Evolutionary conservation across 2,113 vertebrate genomes (phyloP).

Genomic region (Neofelis nebulosa): DNA sequence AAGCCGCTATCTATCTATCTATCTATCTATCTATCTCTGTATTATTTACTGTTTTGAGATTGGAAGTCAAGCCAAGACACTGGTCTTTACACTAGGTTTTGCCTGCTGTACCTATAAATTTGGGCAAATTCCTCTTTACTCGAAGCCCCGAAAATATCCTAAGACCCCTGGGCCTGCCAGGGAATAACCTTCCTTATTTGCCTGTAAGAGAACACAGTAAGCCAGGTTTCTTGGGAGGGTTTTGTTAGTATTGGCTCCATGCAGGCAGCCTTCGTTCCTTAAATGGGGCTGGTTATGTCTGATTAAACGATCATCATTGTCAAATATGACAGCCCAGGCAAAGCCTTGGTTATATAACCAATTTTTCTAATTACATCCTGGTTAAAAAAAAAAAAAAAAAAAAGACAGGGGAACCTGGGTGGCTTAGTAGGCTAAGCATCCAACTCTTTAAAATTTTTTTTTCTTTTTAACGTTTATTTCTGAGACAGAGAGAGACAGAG

Average conservation of each 20-base stretch:
- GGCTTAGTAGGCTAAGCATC: not conserved
- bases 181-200: not conserved
- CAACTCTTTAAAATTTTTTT: not conserved
- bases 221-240: not conserved
- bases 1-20: not conserved
- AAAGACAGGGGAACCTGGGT: not conserved
- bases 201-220: not conserved
- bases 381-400: not conserved
- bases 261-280: not conserved
- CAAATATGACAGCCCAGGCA: not conserved
- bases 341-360: conserved; percentile 36
- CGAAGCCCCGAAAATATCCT: not conserved
- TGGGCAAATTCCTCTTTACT: not conserved
- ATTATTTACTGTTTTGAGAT: conserved; percentile 1
- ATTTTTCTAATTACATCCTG: conserved; percentile 21
- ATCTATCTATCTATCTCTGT: no score
- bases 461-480: no score
- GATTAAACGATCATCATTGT: conserved; percentile 8
- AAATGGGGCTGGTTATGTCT: not conserved
- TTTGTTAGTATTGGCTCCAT: not conserved
- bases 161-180: not conserved
- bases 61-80: conserved; percentile 27
- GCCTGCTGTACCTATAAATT: not conserved
- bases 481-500: no score
- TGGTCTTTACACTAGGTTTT: not conserved